phyloP scores from a whole-genome alignment of 2,888 invertebrate species.

The Heliconius ismenius region DNA sequence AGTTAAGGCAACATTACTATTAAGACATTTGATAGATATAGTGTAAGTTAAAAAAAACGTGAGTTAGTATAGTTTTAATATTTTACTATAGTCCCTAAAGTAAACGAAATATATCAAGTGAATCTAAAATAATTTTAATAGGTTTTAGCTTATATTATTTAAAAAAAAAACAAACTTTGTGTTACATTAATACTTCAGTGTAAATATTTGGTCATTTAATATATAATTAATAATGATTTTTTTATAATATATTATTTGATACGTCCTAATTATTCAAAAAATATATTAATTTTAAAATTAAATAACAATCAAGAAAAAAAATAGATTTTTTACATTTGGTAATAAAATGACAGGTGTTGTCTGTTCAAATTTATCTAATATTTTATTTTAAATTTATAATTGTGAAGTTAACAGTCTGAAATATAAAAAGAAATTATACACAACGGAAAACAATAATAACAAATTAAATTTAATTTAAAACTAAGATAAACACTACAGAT shows the following conservation, averaged over 20 bases:
- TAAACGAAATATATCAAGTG: conserved; percentile 2
- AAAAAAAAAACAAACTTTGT: neutral
- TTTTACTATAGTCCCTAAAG: conserved; percentile 6
- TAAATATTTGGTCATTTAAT: conserved; percentile 17
- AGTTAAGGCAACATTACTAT: neutral
- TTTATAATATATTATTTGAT: neutral
- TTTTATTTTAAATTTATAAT: neutral
- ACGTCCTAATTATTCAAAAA: neutral
- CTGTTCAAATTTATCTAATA: neutral
- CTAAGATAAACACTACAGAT: no score
- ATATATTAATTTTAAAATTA: neutral
- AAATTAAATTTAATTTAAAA: no score
- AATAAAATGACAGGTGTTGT: neutral
- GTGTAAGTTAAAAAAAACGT: conserved; percentile 8
- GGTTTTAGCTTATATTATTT: neutral
- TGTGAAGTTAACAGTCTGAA: neutral
- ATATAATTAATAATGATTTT: neutral
- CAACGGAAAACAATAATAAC: neutral
- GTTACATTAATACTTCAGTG: neutral
- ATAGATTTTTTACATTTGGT: neutral
- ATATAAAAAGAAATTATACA: neutral
- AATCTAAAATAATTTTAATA: neutral
- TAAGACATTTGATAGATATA: neutral
- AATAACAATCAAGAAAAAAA: no score
- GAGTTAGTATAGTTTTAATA: conserved; percentile 12